Base-by-base conservation (phyloP, 2,797 vertebrate species). In the Vespertilio murinus region DNA sequence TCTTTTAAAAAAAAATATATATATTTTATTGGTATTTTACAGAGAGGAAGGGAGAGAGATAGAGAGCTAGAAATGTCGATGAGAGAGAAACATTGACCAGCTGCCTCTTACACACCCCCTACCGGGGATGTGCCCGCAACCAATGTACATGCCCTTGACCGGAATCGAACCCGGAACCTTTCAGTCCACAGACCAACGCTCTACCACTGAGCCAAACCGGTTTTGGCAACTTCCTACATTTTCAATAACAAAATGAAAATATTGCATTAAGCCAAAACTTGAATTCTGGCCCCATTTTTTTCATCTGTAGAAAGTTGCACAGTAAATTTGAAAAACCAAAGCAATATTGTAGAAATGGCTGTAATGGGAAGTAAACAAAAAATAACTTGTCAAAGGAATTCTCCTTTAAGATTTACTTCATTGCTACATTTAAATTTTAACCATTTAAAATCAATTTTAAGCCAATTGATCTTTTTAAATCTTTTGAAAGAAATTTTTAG, bases 201-300 rank as follows among this genome's bases (percentile, higher is more conserved):
- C n/a, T n/a, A n/a, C n/a, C n/a, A n/a, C n/a, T n/a, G n/a, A n/a
- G n/a, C n/a, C n/a, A n/a, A n/a, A n/a, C n/a, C n/a, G n/a, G n/a
- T n/a, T n/a, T n/a, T n/a, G n/a, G n/a, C n/a, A n/a, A n/a, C n/a
- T n/a, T n/a, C n/a, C n/a, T n/a, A 91, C n/a, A 38, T 82, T 90
- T 93, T 87, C 28, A 88, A 35, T 88, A 70, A 92, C 5, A 67
- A 86, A 86, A 70, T 71, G 14, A 88, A 92, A 88, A 33, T 35
- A 81, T 22, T 38, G 5, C 17, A 88, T 22, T 88, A 81, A 85
- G 7, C 6, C 22, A 83, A 88, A 90, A 52, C 47, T 78, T 87
- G 49, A 64, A 64, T 82, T 71, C 52, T 90, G 77, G 14, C 56
- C 77, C 30, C 8, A 45, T 73, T 54, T 80, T 80, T 81, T 49